Conservation (phyloP, 1,140 invertebrate species). For the Dendroctonus ponderosae region DNA sequence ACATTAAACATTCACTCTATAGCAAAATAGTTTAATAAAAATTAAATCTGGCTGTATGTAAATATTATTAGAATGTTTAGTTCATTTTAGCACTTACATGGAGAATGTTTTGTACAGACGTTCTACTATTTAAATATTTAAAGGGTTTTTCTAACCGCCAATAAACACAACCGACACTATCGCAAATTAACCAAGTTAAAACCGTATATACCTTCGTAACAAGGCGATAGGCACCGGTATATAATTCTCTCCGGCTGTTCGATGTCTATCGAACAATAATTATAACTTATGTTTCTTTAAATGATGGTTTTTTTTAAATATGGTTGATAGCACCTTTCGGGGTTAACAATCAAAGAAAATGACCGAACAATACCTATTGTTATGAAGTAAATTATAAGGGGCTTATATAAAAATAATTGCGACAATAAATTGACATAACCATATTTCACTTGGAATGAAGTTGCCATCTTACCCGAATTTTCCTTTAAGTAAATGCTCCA, state of each 20-base stretch:
- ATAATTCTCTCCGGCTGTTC: not conserved
- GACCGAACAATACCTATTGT: too few relatives aligned
- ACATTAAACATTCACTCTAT: too few relatives aligned
- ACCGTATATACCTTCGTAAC: not conserved
- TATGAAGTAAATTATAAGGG: not conserved
- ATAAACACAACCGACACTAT: not conserved
- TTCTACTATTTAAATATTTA: too few relatives aligned
- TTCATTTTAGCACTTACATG: too few relatives aligned
- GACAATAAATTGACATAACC: constrained; percentile 52
- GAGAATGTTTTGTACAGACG: too few relatives aligned
- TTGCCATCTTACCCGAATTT: constrained; percentile 56
- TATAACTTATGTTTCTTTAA: too few relatives aligned
- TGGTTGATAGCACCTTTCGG: not conserved
- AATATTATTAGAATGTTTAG: too few relatives aligned
- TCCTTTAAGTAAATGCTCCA: constrained; percentile 57
- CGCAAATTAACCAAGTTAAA: not conserved
- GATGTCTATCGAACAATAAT: too few relatives aligned
- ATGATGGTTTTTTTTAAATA: constrained; percentile 2
- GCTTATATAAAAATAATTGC: constrained; percentile 3
- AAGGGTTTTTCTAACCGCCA: not conserved
- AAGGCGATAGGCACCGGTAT: not conserved
- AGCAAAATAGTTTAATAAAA: too few relatives aligned
- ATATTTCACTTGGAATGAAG: constrained; percentile 23
- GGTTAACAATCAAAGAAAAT: not conserved
- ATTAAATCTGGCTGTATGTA: too few relatives aligned